Conservation (phyloP, 2,113 vertebrate genomes). For the Furnarius figulus region DNA sequence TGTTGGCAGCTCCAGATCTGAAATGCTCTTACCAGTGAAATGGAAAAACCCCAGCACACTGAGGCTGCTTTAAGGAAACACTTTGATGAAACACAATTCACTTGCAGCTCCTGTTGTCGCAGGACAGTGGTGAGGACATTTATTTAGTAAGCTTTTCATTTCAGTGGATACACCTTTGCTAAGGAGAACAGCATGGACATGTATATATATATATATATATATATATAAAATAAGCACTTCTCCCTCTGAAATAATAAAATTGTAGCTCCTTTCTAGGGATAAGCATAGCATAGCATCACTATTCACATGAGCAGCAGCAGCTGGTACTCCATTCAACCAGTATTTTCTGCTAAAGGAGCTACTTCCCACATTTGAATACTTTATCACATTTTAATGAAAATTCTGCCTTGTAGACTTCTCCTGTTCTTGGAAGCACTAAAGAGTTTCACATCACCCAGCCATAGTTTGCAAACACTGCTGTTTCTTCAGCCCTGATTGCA, state of each 20-base stretch:
- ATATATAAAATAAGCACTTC: not conserved
- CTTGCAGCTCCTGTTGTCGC: not conserved
- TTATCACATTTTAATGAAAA: not conserved
- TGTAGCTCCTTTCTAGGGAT: not conserved
- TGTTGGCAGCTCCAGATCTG: not conserved
- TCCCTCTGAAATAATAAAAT: not conserved
- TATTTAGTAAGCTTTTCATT: not conserved
- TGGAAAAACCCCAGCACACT: not conserved
- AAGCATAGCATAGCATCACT: not conserved
- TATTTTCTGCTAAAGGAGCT: not conserved
- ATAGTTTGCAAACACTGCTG: not conserved
- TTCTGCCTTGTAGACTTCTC: not conserved
- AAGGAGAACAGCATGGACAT: not conserved
- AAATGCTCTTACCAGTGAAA: not conserved
- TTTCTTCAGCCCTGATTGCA: slow-evolving; percentile 7
- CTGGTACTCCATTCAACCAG: not conserved
- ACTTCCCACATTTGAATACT: not conserved
- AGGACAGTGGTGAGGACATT: not conserved
- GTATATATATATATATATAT: not conserved
- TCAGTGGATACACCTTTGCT: not conserved
- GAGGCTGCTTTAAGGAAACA: not conserved
- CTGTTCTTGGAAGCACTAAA: not conserved
- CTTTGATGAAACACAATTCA: not conserved
- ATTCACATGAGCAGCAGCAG: not conserved
- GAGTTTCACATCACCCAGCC: not conserved